Evolutionary conservation across 2,113 vertebrate species (phyloP), one percentile per base, ranked within the genome.

Genomic region (Cottus gobio): DNA sequence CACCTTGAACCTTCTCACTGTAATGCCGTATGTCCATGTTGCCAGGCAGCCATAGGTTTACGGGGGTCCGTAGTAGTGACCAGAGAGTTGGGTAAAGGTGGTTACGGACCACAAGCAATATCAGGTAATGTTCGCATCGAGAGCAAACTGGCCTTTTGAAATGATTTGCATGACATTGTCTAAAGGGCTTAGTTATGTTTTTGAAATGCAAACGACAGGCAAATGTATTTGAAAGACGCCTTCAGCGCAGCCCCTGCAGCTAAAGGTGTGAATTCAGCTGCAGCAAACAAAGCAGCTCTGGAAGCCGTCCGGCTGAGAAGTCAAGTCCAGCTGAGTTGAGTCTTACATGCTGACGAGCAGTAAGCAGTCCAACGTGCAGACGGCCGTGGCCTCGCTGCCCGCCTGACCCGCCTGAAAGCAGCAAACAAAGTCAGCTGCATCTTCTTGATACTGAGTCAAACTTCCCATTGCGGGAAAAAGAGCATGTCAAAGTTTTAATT

Each of bases 401-500:
- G 75, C 39, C 77, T 46, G 57, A 78, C 75, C 72, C 72, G 85
- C 86, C 89, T 86, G 76, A 80, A 84, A 84, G 67, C 87, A 62
- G 70, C 81, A 82, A 80, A 83, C 79, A 83, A 89, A 88, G 85
- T 90, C 87, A 79, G 79, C 82, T 22, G 77, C 87, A 78, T 87
- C 82, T 89, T 85, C 83, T 89, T 79, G 75, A 84, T 82, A 88
- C 87, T 81, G 90, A 88, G 83, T 90, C 88, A 87, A 88, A 88
- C 83, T 89, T 81, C 77, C 76, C 84, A 46, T 67, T 15, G 28
- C 66, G 70, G 50, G 56, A 30, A 48, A 77, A 88, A 64, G 82
- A 71, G 73, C 83, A 60, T 85, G 87, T 91, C 87, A 86, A 57
- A 73, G 61, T 50, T 86, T 87, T 91, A 90, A 93, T 96, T 95